Percentiles rank a stretch among this genome's conserved stretches.
Evolutionary conservation across 2,888 invertebrate species (phyloP).

Genomic region (Tetanocera ferruginea): DNA sequence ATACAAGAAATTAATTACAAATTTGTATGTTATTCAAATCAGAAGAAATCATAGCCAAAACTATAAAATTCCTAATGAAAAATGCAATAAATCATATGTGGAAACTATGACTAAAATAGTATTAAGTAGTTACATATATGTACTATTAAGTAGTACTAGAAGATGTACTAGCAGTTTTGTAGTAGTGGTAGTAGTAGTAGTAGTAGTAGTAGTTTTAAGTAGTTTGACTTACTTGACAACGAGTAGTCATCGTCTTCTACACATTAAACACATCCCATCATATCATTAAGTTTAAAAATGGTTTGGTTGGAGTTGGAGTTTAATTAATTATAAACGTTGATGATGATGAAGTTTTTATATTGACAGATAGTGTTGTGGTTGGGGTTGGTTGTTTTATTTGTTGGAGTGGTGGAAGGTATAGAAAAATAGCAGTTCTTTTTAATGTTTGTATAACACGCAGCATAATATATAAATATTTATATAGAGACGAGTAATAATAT

Average conservation of each 20-base stretch:
- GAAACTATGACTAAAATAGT: slow-evolving; percentile 5
- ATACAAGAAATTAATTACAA: slow-evolving; percentile 5
- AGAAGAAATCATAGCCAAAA: background rate
- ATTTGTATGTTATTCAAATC: background rate
- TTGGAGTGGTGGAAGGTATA: slow-evolving; percentile 16
- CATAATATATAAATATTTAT: slow-evolving; percentile 1
- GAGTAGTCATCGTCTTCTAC: slow-evolving; percentile 75
- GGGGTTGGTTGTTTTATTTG: slow-evolving; percentile 39
- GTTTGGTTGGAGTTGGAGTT: slow-evolving; percentile 42
- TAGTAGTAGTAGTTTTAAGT: slow-evolving; percentile 37
- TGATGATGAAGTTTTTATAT: slow-evolving; percentile 7
- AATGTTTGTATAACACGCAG: slow-evolving; percentile 9
- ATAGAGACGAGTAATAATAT: background rate
- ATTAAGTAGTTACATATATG: background rate
- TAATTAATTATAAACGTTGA: slow-evolving; percentile 45
- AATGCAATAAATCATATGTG: slow-evolving; percentile 24
- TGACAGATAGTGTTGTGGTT: too few relatives aligned
- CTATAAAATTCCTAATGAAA: slow-evolving; percentile 22
- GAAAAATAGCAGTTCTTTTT: slow-evolving; percentile 21
- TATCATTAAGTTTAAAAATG: slow-evolving; percentile 30
- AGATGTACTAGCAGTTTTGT: too few relatives aligned
- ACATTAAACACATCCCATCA: slow-evolving; percentile 56
- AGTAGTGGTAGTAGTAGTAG: background rate
- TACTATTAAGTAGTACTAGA: too few relatives aligned
- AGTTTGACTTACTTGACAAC: slow-evolving; percentile 75